Conservation (phyloP, 2,888 invertebrate genomes). For the Eumerus sabulonum region DNA sequence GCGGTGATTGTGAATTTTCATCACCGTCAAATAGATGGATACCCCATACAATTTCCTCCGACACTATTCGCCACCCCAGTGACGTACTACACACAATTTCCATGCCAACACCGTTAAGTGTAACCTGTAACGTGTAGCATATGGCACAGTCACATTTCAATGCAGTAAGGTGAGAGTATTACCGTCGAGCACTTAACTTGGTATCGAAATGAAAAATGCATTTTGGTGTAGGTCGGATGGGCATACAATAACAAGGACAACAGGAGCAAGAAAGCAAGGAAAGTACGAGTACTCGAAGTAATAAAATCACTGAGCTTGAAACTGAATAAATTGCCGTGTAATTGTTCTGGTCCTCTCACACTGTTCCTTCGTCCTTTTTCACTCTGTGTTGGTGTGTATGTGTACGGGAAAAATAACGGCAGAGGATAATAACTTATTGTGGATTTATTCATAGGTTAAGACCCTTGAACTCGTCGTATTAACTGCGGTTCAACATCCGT, state of each 20-base stretch:
- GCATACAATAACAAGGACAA: slow-evolving; percentile 36
- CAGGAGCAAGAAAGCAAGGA: slow-evolving; percentile 29
- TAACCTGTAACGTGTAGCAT: too few species aligned
- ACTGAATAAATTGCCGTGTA: slow-evolving; percentile 66
- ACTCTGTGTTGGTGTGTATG: background rate
- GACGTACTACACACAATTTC: too few species aligned
- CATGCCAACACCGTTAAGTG: too few species aligned
- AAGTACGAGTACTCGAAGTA: slow-evolving; percentile 53
- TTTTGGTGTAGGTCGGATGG: slow-evolving; percentile 9
- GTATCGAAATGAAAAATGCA: slow-evolving; percentile 64
- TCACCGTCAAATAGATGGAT: too few species aligned
- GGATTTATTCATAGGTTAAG: slow-evolving; percentile 66
- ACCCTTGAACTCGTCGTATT: slow-evolving; percentile 60
- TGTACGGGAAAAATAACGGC: slow-evolving; percentile 2
- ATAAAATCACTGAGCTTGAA: slow-evolving; percentile 66
- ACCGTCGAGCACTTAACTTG: slow-evolving; percentile 6
- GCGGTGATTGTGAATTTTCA: too few species aligned
- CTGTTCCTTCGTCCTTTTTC: slow-evolving; percentile 4
- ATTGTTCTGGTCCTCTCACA: slow-evolving; percentile 53
- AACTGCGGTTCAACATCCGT: slow-evolving; percentile 63
- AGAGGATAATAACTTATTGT: slow-evolving; percentile 57
- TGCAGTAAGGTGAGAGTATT: slow-evolving; percentile 12
- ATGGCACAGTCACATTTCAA: slow-evolving; percentile 17
- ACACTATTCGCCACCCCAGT: too few species aligned
- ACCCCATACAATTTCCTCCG: too few species aligned